Evolutionary conservation across 2,888 invertebrate genomes (phyloP), one percentile per base, ranked within the genome.

Genomic region (Deilephila porcellus): DNA sequence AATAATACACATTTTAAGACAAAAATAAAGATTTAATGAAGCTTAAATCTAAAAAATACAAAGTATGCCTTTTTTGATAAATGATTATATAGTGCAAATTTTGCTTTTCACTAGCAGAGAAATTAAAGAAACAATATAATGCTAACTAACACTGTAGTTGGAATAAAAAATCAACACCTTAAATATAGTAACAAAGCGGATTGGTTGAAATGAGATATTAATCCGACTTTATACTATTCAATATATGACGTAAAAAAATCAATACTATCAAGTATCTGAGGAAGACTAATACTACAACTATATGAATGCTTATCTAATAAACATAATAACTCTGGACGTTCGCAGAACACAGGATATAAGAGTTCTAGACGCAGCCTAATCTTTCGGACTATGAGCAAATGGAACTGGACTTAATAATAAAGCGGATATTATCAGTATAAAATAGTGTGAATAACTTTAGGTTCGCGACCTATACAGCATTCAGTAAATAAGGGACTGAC

Each of bases 1-100:
- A 34, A 63, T 34, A 37, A 63, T 19, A 63, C 63, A 63, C 19
- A 63, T 5, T 60, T 60, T 5, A 59, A 71, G 25, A 34, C 19
- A 37, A 20, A 71, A 45, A 37, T 5, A 60, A 45, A 71, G 25
- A 60, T 71, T 71, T 71, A 60, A 60, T 71, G 60, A 60, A 71
- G 60, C 60, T 60, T 71, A 71, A 60, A 45, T 25, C 71, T 71
- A 71, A 37, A 34, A 14, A 45, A 52, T 56, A 34, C 5, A 34
- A 7, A 56, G 34, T 56, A n/a, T 60, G 29, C 25, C 11, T 29
- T 17, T 60, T 29, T 29, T 32, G 29, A 29, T 29, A 7, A 60
- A 29, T 60, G 60, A 17, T 60, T 14, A 17, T 1, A 25, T 60
- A 8, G 25, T n/a, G 11, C 11, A 11, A 45, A 45, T 45, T 45